Base-by-base conservation (phyloP, 2,888 invertebrate species). In the Apamea monoglypha region DNA sequence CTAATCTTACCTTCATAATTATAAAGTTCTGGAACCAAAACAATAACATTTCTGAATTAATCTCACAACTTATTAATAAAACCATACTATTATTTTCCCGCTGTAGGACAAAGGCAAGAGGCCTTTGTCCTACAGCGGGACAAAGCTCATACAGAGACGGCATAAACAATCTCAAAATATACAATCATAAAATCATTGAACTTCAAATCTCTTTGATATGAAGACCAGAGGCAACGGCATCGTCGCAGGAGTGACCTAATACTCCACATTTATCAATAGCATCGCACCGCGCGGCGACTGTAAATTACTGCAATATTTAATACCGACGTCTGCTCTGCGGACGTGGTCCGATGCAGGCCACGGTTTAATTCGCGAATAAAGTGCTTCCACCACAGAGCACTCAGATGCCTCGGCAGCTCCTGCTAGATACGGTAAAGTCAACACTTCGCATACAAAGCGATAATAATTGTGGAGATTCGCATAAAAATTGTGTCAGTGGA, bases 221-320 rank as follows among this genome's bases (percentile, higher is more conserved):
- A 32, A 32, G n/a, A 40, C 14, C 25, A 53, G 16, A 44, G 56
- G 68, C 29, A 59, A 36, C 0, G 5, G 21, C 53, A 29, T 10
- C n/a, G 14, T 21, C 25, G 53, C 66, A 32, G 29, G n/a, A 63
- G 63, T 64, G 70, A 53, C 70, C 66, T 70, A 64, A 74, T 67
- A 61, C 44, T 70, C 40, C 61, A 73, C 70, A 84, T 87, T 74
- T 75, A 61, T 78, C 87, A 75, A 75, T 59, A 63, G 70, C 25
- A 25, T 44, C 32, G 44, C 18, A 44, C n/a, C 36, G 59, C 50
- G 44, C 25, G 47, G 14, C 16, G 18, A 66, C 80, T 63, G 44
- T 78, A 76, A 71, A 79, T 76, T 36, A 59, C 87, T 56, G 72
- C 74, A 63, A 76, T 87, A 73, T 87, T 74, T 74, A 79, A 76